A percentile compares a stretch with the other conserved stretches of the same genome.
These are phyloP conservation scores for Chrysolina americana DNA, from an alignment of 2,888 invertebrate species.

Conservation along the genomic window DNA sequence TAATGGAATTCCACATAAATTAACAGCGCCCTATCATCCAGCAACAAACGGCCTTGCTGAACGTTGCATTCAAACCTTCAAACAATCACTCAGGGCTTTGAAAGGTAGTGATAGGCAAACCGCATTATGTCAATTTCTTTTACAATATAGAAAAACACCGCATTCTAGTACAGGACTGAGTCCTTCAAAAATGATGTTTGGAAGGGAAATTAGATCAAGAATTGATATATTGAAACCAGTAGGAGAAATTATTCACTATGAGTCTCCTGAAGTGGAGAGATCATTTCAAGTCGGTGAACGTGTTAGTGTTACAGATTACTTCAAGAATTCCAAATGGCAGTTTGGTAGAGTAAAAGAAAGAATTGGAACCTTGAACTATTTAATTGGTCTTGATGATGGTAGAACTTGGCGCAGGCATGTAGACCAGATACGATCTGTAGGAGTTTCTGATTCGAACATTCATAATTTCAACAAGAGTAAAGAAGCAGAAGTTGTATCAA, in stretches of 20 bases:
- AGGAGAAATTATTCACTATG: neutral
- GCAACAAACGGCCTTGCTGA: neutral
- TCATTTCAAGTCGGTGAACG: neutral
- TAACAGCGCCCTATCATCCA: conserved; percentile 2
- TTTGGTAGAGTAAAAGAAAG: neutral
- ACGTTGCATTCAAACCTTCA: conserved; percentile 3
- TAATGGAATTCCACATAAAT: no score
- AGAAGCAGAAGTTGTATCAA: neutral
- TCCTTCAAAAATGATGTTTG: conserved; percentile 5
- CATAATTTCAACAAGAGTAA: neutral
- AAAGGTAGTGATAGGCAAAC: conserved; percentile 8
- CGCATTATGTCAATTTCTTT: neutral
- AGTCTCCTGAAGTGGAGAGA: neutral
- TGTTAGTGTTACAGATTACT: neutral
- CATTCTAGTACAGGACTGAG: neutral
- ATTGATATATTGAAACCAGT: conserved; percentile 2
- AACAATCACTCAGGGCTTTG: conserved; percentile 10
- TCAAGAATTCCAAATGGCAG: neutral
- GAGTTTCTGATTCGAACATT: neutral
- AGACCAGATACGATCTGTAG: neutral
- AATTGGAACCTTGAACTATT: no score
- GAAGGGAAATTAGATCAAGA: conserved; percentile 7
- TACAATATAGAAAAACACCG: neutral
- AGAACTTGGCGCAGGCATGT: conserved; percentile 3
- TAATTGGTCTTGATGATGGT: neutral